These are phyloP conservation scores for Baccha elongata DNA, from an alignment of 2,888 invertebrate genomes.

Conservation along the genomic window DNA sequence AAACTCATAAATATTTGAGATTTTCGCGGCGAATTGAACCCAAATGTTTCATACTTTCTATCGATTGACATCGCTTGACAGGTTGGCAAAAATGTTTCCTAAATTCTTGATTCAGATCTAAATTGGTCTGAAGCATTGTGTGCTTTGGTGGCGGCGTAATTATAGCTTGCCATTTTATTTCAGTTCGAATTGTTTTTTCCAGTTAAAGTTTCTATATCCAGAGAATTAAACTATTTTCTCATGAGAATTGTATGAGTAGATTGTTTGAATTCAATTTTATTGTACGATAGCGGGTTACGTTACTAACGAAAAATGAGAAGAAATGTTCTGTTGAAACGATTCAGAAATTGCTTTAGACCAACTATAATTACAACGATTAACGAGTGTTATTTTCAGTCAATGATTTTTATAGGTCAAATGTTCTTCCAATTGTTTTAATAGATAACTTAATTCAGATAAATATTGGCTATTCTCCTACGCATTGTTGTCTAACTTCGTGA, in stretches of 20 bases:
- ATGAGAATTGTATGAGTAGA: constrained; percentile 36
- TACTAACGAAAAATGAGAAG: constrained; percentile 49
- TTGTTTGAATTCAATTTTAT: constrained; percentile 68
- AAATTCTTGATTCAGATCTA: constrained; percentile 67
- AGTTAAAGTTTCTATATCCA: too few relatives aligned
- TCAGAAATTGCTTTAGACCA: constrained; percentile 10
- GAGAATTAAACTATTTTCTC: constrained; percentile 14
- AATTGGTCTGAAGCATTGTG: constrained; percentile 31
- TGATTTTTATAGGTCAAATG: too few relatives aligned
- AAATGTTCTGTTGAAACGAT: constrained; percentile 38
- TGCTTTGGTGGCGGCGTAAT: constrained; percentile 1
- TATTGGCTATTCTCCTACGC: too few relatives aligned
- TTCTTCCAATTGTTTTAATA: too few relatives aligned
- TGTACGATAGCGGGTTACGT: constrained; percentile 65
- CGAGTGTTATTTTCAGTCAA: not conserved
- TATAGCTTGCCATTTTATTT: constrained; percentile 30
- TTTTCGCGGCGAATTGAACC: constrained; percentile 66
- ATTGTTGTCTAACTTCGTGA: too few relatives aligned
- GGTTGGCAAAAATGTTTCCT: constrained; percentile 69
- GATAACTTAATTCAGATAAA: too few relatives aligned
- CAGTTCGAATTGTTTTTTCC: constrained; percentile 26
- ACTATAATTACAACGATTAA: constrained; percentile 53
- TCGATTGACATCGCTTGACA: constrained; percentile 68
- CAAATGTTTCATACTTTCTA: constrained; percentile 71
- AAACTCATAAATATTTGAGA: constrained; percentile 70